These are phyloP conservation scores for Hypomecis punctinalis DNA, from an alignment of 2,888 invertebrate species.

Conservation along the genomic window DNA sequence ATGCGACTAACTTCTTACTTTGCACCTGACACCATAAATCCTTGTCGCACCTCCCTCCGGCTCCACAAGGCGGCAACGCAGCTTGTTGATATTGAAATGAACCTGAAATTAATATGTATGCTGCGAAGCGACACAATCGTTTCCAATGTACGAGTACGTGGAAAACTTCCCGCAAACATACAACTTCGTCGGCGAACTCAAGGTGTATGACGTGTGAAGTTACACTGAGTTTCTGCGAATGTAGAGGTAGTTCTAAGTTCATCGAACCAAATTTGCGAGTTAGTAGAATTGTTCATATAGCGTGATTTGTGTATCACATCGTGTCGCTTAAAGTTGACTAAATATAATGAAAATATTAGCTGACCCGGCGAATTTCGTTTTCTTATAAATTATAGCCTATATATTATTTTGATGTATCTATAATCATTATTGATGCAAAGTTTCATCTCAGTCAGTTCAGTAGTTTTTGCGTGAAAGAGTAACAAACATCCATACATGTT, in stretches of 20 bases:
- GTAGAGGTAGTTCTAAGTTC: background rate
- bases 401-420: no score
- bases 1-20: conserved; percentile 11
- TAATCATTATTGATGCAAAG: no score
- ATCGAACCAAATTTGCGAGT: no score
- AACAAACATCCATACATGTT: no score
- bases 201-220: conserved; percentile 15
- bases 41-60: conserved; percentile 17
- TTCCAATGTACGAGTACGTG: conserved; percentile 63
- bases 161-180: conserved; percentile 55
- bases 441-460: no score
- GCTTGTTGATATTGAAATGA: conserved; percentile 79
- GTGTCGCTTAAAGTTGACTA: no score
- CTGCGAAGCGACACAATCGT: conserved; percentile 62
- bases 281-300: no score
- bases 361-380: no score
- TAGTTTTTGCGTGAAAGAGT: no score
- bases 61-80: conserved; percentile 52
- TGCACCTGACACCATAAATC: conserved; percentile 24
- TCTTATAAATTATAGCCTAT: no score
- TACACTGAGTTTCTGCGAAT: background rate
- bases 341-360: no score
- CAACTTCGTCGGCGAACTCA: conserved; percentile 11
- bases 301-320: no score
- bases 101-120: conserved; percentile 75